Base-by-base conservation (phyloP, 2,888 invertebrate species). In the Ernsta delagoae region DNA sequence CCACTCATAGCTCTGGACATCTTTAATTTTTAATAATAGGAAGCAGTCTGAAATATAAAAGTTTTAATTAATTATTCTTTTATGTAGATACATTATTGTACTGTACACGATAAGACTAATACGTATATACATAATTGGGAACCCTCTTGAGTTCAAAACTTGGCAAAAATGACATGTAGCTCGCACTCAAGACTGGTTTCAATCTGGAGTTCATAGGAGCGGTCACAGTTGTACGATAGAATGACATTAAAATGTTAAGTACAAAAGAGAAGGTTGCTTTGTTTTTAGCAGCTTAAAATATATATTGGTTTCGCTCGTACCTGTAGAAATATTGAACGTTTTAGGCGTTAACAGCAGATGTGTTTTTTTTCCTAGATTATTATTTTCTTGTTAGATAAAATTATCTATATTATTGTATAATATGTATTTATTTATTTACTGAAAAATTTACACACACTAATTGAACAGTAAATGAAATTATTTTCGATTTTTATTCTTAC, bases 231-330 rank as follows among this genome's bases (percentile, higher is more conserved):
- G 12, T 5, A 31, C 53, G 24, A 24, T 53, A 31, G 53, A 24
- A 53, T 9, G 7, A 24, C 9, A 41, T 34, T 39, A 56, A 34
- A 59, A 65, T 61, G 56, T 84, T 84, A 88, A 88, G 88, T 89
- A 88, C 87, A 89, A 89, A 88, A 74, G 72, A 36, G 71, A 56
- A 80, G 81, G 82, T 82, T 83, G 79, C 82, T 79, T 71, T 56
- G 66, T 79, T 72, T 53, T 66, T 65, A 78, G 81, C 85, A 80
- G 81, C 82, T 81, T 77, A 74, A 68, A 36, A 36, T n/a, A 71
- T 76, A 75, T 82, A 85, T 86, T 87, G 84, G 85, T 89, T 88
- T 86, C 79, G 81, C 84, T 83, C 78, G 81, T 85, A 83, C 83
- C 81, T 81, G 74, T 83, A 84, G 80, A 80, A 82, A 83, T 84